Evolutionary conservation across 2,113 vertebrate genomes (phyloP).

Genomic region (Scopus umbretta): DNA sequence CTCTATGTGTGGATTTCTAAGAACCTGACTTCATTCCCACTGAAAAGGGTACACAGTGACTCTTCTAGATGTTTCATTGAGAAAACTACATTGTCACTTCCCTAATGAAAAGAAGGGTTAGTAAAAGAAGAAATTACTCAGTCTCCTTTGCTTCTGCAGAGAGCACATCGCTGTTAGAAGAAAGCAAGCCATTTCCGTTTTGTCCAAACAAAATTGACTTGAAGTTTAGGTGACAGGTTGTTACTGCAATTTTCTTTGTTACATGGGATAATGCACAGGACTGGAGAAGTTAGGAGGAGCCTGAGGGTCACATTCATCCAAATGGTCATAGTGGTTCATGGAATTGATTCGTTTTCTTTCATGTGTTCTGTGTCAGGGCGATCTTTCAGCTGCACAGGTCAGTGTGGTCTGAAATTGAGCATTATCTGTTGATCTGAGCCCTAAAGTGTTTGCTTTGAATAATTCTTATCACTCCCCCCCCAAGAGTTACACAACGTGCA

Average conservation of each 20-base stretch:
- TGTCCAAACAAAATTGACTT: background rate
- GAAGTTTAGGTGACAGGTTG: background rate
- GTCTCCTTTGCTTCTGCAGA: background rate
- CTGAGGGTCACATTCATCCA: background rate
- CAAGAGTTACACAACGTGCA: slow-evolving; percentile 4
- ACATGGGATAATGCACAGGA: background rate
- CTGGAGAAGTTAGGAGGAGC: background rate
- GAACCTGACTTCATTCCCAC: background rate
- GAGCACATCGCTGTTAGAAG: background rate
- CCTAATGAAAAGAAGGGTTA: background rate
- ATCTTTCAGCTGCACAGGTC: slow-evolving; percentile 26
- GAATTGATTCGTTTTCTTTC: background rate
- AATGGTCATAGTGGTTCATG: background rate
- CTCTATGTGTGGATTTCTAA: background rate
- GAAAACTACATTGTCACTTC: background rate
- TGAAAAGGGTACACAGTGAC: background rate
- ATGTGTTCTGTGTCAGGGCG: slow-evolving; percentile 23
- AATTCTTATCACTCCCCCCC: background rate
- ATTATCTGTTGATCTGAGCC: slow-evolving; percentile 27
- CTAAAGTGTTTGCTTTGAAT: slow-evolving; percentile 35
- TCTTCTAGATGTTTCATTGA: background rate
- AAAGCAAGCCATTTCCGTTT: background rate
- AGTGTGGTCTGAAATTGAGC: slow-evolving; percentile 10
- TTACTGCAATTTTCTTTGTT: background rate
- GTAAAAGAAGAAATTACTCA: background rate